Percentiles rank a stretch among this genome's conserved stretches.
phyloP scores from a whole-genome alignment of 2,888 invertebrate species.

The Eupithecia centaureata region DNA sequence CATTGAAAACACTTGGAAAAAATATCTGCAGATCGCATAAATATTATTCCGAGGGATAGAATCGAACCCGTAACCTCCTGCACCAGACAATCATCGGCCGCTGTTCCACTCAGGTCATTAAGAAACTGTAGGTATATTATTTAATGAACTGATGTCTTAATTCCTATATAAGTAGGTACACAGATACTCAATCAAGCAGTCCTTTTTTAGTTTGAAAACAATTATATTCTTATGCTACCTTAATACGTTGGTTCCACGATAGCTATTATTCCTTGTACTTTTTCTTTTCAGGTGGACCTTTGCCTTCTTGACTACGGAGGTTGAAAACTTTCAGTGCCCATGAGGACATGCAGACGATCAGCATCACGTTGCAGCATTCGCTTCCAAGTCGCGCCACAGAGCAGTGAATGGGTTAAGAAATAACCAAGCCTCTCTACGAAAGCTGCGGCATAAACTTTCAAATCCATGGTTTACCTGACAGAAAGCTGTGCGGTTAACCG shows the following conservation, averaged over 20 bases:
- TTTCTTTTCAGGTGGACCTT: neutral
- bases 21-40: too few species aligned
- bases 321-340: neutral
- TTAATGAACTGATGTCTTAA: too few species aligned
- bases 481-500: constrained; percentile 79
- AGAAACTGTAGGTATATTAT: too few species aligned
- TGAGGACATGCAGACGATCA: neutral
- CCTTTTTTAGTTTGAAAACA: too few species aligned
- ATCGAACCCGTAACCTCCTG: too few species aligned
- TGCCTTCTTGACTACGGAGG: neutral
- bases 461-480: constrained; percentile 77
- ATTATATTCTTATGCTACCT: too few species aligned
- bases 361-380: neutral
- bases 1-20: too few species aligned
- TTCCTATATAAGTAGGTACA: too few species aligned
- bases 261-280: neutral
- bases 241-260: neutral
- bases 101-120: too few species aligned
- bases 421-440: constrained; percentile 40
- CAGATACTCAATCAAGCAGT: too few species aligned
- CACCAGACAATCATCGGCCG: too few species aligned
- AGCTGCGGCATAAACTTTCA: constrained; percentile 69
- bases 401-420: neutral
- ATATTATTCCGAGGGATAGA: too few species aligned
- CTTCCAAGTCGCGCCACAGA: neutral